Base-by-base conservation (phyloP, 2,888 invertebrate genomes). In the Dasysyrphus albostriatus region DNA sequence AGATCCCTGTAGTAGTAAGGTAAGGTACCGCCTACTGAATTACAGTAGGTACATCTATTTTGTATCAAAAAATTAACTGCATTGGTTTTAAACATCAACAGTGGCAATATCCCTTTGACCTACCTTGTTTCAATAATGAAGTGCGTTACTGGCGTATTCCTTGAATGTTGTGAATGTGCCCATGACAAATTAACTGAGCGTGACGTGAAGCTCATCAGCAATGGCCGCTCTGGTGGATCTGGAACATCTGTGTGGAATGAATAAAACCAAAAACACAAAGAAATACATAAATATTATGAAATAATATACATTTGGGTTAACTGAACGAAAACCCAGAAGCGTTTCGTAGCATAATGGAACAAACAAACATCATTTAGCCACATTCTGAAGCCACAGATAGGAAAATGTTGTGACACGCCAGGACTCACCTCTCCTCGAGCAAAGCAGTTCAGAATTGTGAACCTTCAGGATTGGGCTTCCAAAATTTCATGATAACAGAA, bases 101-200 rank as follows among this genome's bases (percentile, higher is more conserved):
- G 2, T 24, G 0, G 1, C 14, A 24, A 58, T 6, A 39, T 14
- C 6, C 39, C 19, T 29, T n/a, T 19, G 7, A 94, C 95, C 95
- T 94, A 96, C 96, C 95, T 94, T 89, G 95, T 95, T 92, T 95
- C 95, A 91, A 96, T 95, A 92, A 96, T 94, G 93, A 96, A 96
- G 93, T 96, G 95, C 89, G 94, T 94, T 90, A 96, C 94, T 88
- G 95, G 94, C 90, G 95, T 94, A 93, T 95, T 94, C 92, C 96
- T 95, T 87, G 94, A 94, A 92, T 95, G 94, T 89, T 94, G 94
- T 88, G 95, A 95, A 83, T 95, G 95, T 80, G 96, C 95, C 96
- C 96, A 96, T 74, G 96, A 96, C 90, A 96, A 93, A 93, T 95
- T 95, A 90, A 95, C 95, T 54, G 95, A 94, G 89, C 96, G 94